Conservation (phyloP, 37 sponge, comb jelly and placozoan genomes). For the Diacarnus erythraeanus region DNA sequence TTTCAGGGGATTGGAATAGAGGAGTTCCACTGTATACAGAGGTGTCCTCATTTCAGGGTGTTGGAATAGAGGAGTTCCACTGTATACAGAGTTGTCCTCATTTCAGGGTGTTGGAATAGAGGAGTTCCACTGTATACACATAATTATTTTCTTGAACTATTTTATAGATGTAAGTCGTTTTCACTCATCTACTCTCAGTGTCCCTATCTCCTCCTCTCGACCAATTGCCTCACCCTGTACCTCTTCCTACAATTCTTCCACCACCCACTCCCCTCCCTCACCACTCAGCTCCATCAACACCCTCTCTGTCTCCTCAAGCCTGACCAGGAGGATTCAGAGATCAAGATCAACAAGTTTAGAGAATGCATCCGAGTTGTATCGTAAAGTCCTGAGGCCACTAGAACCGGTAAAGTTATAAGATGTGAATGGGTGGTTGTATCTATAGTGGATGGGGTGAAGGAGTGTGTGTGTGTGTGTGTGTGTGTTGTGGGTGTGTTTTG, state of each 20-base stretch:
- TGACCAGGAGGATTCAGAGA: slow-evolving; percentile 37
- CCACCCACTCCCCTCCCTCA: slow-evolving; percentile 27
- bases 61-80: too few relatives aligned
- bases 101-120: too few relatives aligned
- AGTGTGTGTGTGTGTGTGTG: too few relatives aligned
- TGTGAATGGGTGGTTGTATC: too few relatives aligned
- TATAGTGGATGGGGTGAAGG: too few relatives aligned
- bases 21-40: too few relatives aligned
- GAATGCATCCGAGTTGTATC: slow-evolving; percentile 37
- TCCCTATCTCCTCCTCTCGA: slow-evolving; percentile 10
- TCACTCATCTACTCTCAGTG: slow-evolving; percentile 20
- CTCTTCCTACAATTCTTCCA: slow-evolving; percentile 5
- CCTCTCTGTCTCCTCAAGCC: slow-evolving; percentile 20
- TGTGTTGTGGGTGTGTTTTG: too few relatives aligned
- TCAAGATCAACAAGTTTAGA: slow-evolving; percentile 56
- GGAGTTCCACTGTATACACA: too few relatives aligned
- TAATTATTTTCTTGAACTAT: too few relatives aligned
- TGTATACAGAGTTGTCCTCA: too few relatives aligned
- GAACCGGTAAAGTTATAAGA: slow-evolving; percentile 23
- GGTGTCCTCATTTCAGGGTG: too few relatives aligned
- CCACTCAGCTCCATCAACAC: slow-evolving; percentile 1
- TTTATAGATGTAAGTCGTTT: background rate
- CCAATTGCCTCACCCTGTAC: background rate
- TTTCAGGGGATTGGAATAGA: too few relatives aligned
- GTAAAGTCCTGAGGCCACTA: slow-evolving; percentile 39